Evolutionary conservation across 2,888 invertebrate species (phyloP), one percentile per base, ranked within the genome.

Genomic region (Ashinkailepas kermadecensis): DNA sequence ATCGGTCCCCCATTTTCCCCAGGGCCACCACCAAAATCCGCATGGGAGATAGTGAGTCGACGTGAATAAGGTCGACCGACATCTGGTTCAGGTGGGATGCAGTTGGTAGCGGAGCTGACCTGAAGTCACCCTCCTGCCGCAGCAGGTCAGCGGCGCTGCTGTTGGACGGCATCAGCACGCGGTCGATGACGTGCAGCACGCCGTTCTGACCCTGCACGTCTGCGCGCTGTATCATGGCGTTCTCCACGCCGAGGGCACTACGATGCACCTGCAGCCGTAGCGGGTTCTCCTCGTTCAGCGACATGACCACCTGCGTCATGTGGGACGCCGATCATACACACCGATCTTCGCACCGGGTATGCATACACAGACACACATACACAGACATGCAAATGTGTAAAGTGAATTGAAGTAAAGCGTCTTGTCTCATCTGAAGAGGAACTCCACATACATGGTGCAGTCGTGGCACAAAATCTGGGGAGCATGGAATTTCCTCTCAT

Each of bases 101-200:
- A 58, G 8, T 56, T 10, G n/a, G 15, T 83, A 78, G 25, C 83
- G 82, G 81, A 83, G 15, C 65, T 82, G 23, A n/a, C 82, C 83
- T 10, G 81, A 83, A 7, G 83, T 57, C 21, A 80, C 86, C 62
- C 86, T 84, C 21, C 21, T 21, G 15, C 9, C 74, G 54, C 7
- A 89, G 86, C 15, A 88, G 85, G 78, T 88, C 88, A 81, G 87
- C 86, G 0, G 88, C 86, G 23, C 87, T 87, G 54, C 86, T 84
- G 70, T 87, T 87, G 13, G 89, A 87, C 0, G 89, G 89, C 39
- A 86, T 85, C 54, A 89, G 85, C 8, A 89, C 89, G 83, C 87
- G 87, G 85, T 88, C 87, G 81, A 89, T 87, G 81, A 89, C 86
- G 84, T 90, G 89, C 62, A 89, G 84, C n/a, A 89, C 86, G 0